phyloP scores from a whole-genome alignment of 2,797 vertebrate genomes.

The Microctenopoma lineatum region DNA sequence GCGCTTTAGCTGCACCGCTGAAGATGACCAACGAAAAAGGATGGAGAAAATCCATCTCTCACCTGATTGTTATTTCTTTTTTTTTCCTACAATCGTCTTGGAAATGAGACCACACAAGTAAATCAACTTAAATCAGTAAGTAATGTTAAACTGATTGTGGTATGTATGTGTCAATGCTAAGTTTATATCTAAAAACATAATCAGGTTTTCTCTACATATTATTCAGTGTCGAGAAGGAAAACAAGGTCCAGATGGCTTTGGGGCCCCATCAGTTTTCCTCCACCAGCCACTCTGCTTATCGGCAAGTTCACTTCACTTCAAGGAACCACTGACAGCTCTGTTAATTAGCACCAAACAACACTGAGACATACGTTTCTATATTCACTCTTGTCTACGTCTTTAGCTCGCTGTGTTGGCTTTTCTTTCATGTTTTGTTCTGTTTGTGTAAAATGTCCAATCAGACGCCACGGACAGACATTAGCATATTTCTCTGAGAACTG shows the following conservation, averaged over 20 bases:
- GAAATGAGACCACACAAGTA: conserved; percentile 25
- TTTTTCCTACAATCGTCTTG: neutral
- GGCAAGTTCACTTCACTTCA: conserved; percentile 82
- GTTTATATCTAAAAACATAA: conserved; percentile 8
- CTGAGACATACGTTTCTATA: conserved; percentile 34
- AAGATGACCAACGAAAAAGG: conserved; percentile 38
- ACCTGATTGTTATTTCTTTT: conserved; percentile 7
- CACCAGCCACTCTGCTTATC: conserved; percentile 79
- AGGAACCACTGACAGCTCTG: conserved; percentile 83
- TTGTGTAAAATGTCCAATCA: neutral
- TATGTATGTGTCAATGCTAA: too few relatives aligned
- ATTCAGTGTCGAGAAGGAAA: conserved; percentile 44
- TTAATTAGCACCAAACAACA: conserved; percentile 80
- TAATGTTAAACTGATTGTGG: neutral
- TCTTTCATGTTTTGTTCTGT: conserved; percentile 7
- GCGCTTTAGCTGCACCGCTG: conserved; percentile 34
- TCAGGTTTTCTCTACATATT: neutral
- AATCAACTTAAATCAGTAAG: neutral
- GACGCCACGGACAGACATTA: neutral
- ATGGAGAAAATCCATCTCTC: conserved; percentile 17
- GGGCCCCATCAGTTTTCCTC: conserved; percentile 63
- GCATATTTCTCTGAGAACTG: neutral
- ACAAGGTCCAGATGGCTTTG: conserved; percentile 81
- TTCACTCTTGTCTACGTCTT: conserved; percentile 24
- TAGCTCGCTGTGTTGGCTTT: conserved; percentile 7